Evolutionary conservation across 2,113 vertebrate species (phyloP), one percentile per base, ranked within the genome.

Genomic region (Plecotus auritus): DNA sequence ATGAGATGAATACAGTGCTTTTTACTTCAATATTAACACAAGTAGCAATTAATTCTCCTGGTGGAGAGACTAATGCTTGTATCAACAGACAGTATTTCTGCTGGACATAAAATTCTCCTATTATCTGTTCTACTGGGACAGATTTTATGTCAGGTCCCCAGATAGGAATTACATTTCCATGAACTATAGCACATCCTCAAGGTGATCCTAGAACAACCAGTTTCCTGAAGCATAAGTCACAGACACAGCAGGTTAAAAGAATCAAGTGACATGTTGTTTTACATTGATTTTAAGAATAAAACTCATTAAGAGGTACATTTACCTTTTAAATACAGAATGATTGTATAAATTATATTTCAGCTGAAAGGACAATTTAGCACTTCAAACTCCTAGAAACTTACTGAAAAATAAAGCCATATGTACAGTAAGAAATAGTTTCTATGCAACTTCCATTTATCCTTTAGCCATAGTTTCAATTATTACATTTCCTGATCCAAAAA

Each of bases 301-400:
- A 1, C 49, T 95, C 85, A 97, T 73, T 90, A 87, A 95, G 90
- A 96, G 85, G 7, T 16, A 69, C 74, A 49, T 81, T 95, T 67
- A 85, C 92, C 40, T 51, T 84, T 51, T 89, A 97, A 95, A 72
- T 89, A 80, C 13, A 91, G n/a, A 85, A 95, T 67, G 61, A 94
- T 64, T n/a, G 2, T 90, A 85, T 64, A 87, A 95, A 96, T 87
- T 56, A 84, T 51, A 95, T 82, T 93, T 96, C 14, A 28, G 47
- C 17, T 87, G 93, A 97, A 96, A 37, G 91, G 93, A 88, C 88
- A 88, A 61, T 74, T 56, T n/a, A 69, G 73, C 90, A 94, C 86
- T 96, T 51, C 49, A 17, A 51, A 51, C 49, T 51, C 89, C 59
- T 82, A 95, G 93, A 76, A 97, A 97, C 72, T 91, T 1, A 91